Conservation (phyloP, 2,113 vertebrate species). For the Xenopus borealis region DNA sequence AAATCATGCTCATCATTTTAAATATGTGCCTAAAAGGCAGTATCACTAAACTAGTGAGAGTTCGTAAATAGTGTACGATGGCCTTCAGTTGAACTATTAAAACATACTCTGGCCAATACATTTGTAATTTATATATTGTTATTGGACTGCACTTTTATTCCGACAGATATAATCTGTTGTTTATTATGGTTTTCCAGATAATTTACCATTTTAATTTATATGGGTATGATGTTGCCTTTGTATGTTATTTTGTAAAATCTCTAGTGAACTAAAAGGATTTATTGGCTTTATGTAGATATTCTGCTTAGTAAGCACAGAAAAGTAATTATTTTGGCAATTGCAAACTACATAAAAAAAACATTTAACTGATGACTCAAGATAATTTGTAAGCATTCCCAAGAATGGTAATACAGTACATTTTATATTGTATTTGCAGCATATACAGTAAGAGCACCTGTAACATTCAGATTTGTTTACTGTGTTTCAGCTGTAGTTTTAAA, state of each 20-base stretch:
- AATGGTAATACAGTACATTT: too few species aligned
- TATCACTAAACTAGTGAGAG: too few species aligned
- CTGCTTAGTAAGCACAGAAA: conserved; percentile 89
- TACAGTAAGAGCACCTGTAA: too few species aligned
- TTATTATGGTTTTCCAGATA: conserved; percentile 85
- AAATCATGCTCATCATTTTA: too few species aligned
- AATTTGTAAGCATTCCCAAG: too few species aligned
- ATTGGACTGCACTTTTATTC: conserved; percentile 79
- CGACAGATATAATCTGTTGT: conserved; percentile 85
- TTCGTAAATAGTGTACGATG: conserved; percentile 12
- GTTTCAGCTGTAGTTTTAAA: too few species aligned
- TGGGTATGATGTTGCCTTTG: conserved; percentile 85
- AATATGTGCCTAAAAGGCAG: too few species aligned
- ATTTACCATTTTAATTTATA: conserved; percentile 97
- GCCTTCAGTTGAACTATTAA: conserved; percentile 83
- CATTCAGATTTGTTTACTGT: too few species aligned
- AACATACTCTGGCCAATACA: conserved; percentile 87
- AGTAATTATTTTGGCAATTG: conserved; percentile 89
- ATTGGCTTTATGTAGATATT: conserved; percentile 88
- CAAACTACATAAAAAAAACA: conserved; percentile 76
- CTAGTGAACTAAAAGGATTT: conserved; percentile 82
- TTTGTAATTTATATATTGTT: conserved; percentile 85
- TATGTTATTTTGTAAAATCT: conserved; percentile 87
- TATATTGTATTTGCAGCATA: too few species aligned
- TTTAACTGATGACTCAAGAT: conserved; percentile 88